These are phyloP conservation scores for Chelonia mydas DNA, from an alignment of 2,797 vertebrate genomes.

Conservation along the genomic window DNA sequence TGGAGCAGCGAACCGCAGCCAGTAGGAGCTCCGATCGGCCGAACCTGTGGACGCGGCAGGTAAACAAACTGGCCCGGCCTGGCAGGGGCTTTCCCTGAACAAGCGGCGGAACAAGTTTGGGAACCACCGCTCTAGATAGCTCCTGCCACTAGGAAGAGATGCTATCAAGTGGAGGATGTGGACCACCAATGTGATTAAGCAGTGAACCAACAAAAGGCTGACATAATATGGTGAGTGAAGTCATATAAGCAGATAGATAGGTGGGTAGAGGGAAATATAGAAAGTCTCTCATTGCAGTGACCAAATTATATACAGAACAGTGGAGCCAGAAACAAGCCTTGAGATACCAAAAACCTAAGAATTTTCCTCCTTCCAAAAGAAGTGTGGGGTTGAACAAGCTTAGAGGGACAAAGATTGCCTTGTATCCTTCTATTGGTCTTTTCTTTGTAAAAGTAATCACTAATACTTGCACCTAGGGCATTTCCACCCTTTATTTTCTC, in stretches of 20 bases:
- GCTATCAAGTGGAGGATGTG: background rate
- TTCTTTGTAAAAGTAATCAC: background rate
- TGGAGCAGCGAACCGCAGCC: too few species aligned
- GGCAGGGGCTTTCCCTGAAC: too few species aligned
- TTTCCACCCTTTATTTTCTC: background rate
- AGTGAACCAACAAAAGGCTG: background rate
- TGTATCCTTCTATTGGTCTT: background rate
- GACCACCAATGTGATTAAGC: background rate
- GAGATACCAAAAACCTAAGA: background rate
- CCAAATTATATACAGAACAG: background rate
- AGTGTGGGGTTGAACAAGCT: background rate
- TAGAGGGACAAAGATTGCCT: background rate
- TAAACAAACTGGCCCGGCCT: too few species aligned
- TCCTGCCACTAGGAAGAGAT: background rate
- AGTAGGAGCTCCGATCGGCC: too few species aligned
- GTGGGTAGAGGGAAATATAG: background rate
- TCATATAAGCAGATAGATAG: background rate
- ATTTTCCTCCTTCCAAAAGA: background rate
- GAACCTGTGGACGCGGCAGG: too few species aligned
- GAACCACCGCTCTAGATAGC: background rate
- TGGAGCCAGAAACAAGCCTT: background rate
- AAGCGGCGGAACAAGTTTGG: too few species aligned
- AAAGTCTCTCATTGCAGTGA: background rate
- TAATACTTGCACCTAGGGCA: background rate
- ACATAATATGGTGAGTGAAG: background rate